These are phyloP conservation scores for Caenorhabditis angaria DNA, from an alignment of 2,888 invertebrate species.

Conservation along the genomic window DNA sequence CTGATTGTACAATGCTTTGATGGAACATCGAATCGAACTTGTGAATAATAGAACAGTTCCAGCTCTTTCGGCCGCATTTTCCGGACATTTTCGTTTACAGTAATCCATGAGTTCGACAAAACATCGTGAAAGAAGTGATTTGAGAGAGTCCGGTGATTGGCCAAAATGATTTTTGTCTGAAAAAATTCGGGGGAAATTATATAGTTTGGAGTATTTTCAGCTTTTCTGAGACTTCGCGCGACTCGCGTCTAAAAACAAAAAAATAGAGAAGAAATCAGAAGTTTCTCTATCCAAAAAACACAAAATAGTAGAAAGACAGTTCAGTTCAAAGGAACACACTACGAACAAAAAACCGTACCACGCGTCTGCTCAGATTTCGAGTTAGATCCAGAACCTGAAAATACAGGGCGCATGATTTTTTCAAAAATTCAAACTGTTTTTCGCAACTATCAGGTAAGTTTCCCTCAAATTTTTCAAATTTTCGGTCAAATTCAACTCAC, in stretches of 20 bases:
- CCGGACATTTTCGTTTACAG: constrained; percentile 28
- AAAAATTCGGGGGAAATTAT: constrained; percentile 4
- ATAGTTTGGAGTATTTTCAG: neutral
- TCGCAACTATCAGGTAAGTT: no score
- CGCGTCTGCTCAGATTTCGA: no score
- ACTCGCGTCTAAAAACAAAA: no score
- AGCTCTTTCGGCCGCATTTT: constrained; percentile 40
- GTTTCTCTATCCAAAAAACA: no score
- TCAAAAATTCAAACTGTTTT: no score
- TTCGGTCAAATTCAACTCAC: constrained; percentile 22
- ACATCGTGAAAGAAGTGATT: constrained; percentile 21
- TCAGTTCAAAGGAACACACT: no score
- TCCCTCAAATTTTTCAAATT: neutral
- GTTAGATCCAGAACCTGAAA: no score
- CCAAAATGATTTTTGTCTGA: constrained; percentile 44
- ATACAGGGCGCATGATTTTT: no score
- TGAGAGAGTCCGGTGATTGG: constrained; percentile 13
- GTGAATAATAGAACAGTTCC: constrained; percentile 50
- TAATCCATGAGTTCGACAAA: constrained; percentile 44
- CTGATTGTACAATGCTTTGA: constrained; percentile 50
- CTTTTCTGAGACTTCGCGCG: neutral
- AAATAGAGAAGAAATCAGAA: no score
- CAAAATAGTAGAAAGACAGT: no score
- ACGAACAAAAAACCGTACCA: no score
- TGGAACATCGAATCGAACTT: constrained; percentile 50